A percentile compares a stretch with the other conserved stretches of the same genome.
Conservation (phyloP, 2,113 vertebrate species). For the Xenus cinereus region DNA sequence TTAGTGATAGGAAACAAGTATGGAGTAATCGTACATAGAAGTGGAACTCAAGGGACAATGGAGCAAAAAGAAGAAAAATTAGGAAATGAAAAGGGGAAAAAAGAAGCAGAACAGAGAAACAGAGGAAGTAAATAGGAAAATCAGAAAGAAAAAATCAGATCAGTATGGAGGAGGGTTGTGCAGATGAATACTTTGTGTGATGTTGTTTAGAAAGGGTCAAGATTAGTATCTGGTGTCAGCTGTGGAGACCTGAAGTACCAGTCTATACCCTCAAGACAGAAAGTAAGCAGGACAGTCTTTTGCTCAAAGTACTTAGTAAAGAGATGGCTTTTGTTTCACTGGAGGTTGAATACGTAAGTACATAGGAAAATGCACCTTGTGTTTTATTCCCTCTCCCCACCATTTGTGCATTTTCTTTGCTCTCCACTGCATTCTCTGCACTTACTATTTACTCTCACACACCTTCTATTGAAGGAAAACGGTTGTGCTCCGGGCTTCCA, state of each 20-base stretch:
- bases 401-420: neutral
- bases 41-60: neutral
- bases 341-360: neutral
- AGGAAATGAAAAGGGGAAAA: neutral
- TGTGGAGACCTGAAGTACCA: neutral
- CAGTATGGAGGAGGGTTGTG: neutral
- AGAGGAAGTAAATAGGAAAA: neutral
- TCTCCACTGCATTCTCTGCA: neutral
- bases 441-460: neutral
- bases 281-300: neutral
- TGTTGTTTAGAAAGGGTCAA: neutral
- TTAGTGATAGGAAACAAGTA: neutral
- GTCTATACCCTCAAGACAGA: neutral
- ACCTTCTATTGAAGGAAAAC: slow-evolving; percentile 59
- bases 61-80: neutral
- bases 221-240: neutral
- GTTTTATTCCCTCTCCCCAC: neutral
- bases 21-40: neutral
- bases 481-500: slow-evolving; percentile 60
- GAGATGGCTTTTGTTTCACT: neutral
- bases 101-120: neutral
- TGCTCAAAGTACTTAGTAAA: neutral
- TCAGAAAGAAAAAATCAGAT: neutral
- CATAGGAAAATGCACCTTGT: neutral
- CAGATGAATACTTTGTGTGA: neutral